Evolutionary conservation across 2,113 vertebrate species (phyloP).

Genomic region (Siphamia tubifer): DNA sequence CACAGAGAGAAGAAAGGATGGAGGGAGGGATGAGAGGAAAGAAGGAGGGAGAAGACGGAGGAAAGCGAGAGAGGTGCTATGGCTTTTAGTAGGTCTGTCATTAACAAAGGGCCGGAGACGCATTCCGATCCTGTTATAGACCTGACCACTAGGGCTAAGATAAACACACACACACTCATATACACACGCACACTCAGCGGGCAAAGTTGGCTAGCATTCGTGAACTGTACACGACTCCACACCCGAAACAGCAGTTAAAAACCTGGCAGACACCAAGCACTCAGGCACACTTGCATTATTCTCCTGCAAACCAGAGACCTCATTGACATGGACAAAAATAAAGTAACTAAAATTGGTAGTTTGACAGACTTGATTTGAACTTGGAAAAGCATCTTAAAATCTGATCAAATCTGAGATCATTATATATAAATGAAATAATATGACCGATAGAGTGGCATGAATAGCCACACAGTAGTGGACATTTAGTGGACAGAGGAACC

Average conservation of each 20-base stretch:
- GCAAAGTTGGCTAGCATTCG: constrained; percentile 27
- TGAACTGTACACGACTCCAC: constrained; percentile 66
- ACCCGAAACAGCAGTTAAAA: constrained; percentile 29
- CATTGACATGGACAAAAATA: not conserved
- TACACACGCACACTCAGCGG: constrained; percentile 30
- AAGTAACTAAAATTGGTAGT: not conserved
- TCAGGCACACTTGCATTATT: not conserved
- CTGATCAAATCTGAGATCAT: too few species aligned
- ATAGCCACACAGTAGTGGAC: too few species aligned
- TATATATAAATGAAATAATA: too few species aligned
- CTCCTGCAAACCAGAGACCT: not conserved
- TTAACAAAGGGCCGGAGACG: constrained; percentile 77
- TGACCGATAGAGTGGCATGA: too few species aligned
- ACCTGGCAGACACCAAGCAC: constrained; percentile 36
- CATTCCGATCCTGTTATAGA: constrained; percentile 81
- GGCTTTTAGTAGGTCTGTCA: constrained; percentile 80
- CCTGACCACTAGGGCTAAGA: constrained; percentile 69
- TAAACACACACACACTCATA: constrained; percentile 49
- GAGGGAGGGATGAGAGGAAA: constrained; percentile 48
- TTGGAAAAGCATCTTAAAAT: too few species aligned
- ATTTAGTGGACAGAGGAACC: too few species aligned
- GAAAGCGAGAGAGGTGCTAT: constrained; percentile 71
- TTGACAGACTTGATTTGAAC: too few species aligned
- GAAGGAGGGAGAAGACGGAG: constrained; percentile 35
- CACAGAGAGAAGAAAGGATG: constrained; percentile 33